These are phyloP conservation scores for Calliscelio sp. DNA, from an alignment of 2,888 invertebrate genomes.

Conservation along the genomic window DNA sequence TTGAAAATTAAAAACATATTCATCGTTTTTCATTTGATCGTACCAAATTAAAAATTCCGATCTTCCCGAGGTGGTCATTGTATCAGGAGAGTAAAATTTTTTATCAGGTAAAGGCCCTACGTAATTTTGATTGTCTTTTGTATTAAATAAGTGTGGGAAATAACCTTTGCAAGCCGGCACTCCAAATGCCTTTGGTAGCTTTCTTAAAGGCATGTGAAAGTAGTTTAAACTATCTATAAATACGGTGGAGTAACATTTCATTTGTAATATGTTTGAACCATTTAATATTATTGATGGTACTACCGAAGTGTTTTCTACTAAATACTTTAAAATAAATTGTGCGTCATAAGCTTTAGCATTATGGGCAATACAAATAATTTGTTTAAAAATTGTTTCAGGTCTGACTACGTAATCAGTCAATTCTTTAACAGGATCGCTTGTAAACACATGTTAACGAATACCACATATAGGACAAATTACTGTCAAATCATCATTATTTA, in stretches of 20 bases:
- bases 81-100: constrained; percentile 9
- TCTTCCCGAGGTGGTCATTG: constrained; percentile 60
- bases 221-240: constrained; percentile 71
- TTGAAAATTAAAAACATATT: constrained; percentile 67
- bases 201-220: constrained; percentile 77
- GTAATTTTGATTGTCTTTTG: constrained; percentile 66
- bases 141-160: constrained; percentile 75
- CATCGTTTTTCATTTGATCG: not conserved
- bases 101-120: constrained; percentile 60
- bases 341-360: constrained; percentile 28
- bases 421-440: constrained; percentile 29
- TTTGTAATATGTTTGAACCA: constrained; percentile 27
- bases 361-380: constrained; percentile 63
- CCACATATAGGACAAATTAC: constrained; percentile 2
- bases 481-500: not conserved
- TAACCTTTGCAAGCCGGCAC: constrained; percentile 66
- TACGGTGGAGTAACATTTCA: constrained; percentile 23
- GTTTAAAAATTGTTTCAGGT: not conserved
- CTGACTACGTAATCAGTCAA: constrained; percentile 44
- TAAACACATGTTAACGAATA: constrained; percentile 42
- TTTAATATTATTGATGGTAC: constrained; percentile 71
- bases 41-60: constrained; percentile 59
- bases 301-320: not conserved
- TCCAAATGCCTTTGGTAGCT: constrained; percentile 77
- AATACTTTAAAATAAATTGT: constrained; percentile 23